Evolutionary conservation across 2,113 vertebrate genomes (phyloP), one percentile per base, ranked within the genome.

Genomic region (Aegotheles bennettii): DNA sequence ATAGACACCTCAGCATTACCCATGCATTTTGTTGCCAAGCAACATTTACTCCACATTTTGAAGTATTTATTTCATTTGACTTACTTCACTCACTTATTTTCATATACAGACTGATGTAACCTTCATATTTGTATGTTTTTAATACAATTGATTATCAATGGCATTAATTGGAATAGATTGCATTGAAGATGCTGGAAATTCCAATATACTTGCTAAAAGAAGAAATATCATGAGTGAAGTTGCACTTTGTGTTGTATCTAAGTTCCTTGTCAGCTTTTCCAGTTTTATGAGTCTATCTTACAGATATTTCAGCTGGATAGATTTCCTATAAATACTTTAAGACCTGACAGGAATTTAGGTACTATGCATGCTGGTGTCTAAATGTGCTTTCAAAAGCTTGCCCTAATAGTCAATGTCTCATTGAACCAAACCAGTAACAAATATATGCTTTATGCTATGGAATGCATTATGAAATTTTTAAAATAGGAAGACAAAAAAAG

Each of bases 41-140:
- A 96, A 95, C 68, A 86, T 70, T 94, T 96, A 43, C 25, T 69
- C 70, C 40, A 84, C 26, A 51, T 67, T 90, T 87, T 93, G 45
- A 88, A 84, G 53, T 88, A 56, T 93, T 91, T 78, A 10, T 95
- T 75, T 83, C 28, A 25, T 90, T 82, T 95, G 18, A 76, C 19
- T 25, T 48, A 78, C 7, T 59, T 77, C 21, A 64, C 42, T 86
- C 53, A 78, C 13, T 82, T 54, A 83, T 59, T 87, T 91, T 89
- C 48, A n/a, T 48, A 81, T 31, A 57, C 47, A 90, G 17, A 61
- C 29, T 61, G 42, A 35, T 51, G 31, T 54, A 69, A 91, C 81
- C 60, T 84, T 70, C 17, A 13, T 76, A 93, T 91, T 84, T 54
- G 42, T 45, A 29, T 48, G 16, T 61, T 93, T 91, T 63, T 70